Base-by-base conservation (phyloP, 2,888 invertebrate species). In the Drosophila histrio region DNA sequence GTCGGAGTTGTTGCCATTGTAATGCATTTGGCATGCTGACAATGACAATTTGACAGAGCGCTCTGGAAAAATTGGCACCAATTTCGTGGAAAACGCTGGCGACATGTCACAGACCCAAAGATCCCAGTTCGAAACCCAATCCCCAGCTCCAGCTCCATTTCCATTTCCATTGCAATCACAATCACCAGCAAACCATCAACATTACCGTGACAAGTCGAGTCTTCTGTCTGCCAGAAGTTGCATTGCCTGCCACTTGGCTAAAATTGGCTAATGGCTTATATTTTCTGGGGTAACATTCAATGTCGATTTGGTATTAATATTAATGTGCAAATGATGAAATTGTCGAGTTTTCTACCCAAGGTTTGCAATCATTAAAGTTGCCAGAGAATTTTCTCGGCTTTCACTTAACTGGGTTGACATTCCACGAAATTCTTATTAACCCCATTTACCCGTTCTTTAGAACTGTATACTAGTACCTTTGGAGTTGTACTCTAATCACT, bases 31-130 rank as follows among this genome's bases (percentile, higher is more conserved):
- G 90, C 90, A 90, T 82, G 72, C 75, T 90, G 90, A 90, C 90
- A 90, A 90, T 89, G 90, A 88, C 90, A 90, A 88, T 90, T 89
- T 90, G 90, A 90, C 90, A 90, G 78, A 72, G 74, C 87, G 85
- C 64, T 76, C 87, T 74, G 78, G 83, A 89, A 88, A 88, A 89
- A 89, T 89, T 89, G 89, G 89, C 89, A 89, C 85, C 88, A 88
- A 89, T 89, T 89, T 79, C 84, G 63, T 85, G 69, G 73, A 73
- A 87, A 79, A 67, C 84, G 84, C 64, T 77, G 77, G 77, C 87
- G 85, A 88, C 88, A 83, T 88, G 69, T 85, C 88, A 73, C 78
- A 82, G 43, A 58, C 39, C 50, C 59, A 49, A n/a, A n/a, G n/a
- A 44, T 44, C 34, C 34, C 24, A 26, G 7, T 21, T n/a, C n/a